Conservation (phyloP, 2,113 vertebrate species). For the Asarcornis scutulata region DNA sequence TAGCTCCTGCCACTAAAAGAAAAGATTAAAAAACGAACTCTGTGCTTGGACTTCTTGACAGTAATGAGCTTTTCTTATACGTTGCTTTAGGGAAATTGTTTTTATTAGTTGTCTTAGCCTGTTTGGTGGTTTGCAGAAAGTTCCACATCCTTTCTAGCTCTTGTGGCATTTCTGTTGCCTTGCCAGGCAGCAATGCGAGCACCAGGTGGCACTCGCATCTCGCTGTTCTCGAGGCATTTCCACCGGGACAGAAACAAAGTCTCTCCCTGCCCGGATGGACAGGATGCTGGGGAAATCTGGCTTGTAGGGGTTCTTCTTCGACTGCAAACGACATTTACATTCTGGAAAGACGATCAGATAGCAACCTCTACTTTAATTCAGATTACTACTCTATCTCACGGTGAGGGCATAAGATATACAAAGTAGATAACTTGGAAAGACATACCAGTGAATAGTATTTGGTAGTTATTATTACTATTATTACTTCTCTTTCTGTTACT, state of each 20-base stretch:
- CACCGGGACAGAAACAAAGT: neutral
- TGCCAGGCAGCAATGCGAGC: neutral
- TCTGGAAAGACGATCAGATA: rapidly evolving
- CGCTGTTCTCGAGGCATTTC: neutral
- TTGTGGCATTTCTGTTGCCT: neutral
- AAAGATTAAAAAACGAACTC: neutral
- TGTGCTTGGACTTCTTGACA: neutral
- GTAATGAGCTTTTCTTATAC: neutral
- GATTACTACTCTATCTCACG: rapidly evolving
- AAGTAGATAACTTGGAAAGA: neutral
- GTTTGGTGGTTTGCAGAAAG: rapidly evolving
- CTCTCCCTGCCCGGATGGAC: neutral
- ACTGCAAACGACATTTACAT: rapidly evolving
- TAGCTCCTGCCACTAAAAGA: neutral
- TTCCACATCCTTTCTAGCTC: neutral
- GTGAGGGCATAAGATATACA: rapidly evolving
- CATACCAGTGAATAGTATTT: neutral
- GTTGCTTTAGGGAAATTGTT: neutral
- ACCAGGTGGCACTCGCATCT: slow-evolving; percentile 50
- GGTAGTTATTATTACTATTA: neutral
- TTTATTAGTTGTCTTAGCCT: too few species aligned
- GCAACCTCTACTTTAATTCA: neutral
- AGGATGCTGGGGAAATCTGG: neutral
- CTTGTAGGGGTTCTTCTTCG: neutral
- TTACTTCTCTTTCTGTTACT: neutral